These are phyloP conservation scores for Agrochola litura DNA, from an alignment of 2,888 invertebrate genomes.

Conservation along the genomic window DNA sequence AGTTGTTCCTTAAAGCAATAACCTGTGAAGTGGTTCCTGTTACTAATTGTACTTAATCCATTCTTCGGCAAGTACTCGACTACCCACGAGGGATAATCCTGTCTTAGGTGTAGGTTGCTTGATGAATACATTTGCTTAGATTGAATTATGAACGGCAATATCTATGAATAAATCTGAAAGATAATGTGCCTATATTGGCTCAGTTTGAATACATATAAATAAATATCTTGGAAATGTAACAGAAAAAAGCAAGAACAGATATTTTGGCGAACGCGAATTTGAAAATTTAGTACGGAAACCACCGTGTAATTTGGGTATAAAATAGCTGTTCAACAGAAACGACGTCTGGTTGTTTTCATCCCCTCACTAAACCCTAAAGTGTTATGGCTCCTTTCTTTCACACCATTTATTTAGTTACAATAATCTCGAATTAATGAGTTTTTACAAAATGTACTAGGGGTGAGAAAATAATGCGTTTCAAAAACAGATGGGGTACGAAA, in stretches of 20 bases:
- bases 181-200: constrained; percentile 34
- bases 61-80: constrained; percentile 63
- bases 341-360: constrained; percentile 14
- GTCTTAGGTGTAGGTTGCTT: constrained; percentile 54
- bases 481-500: constrained; percentile 35
- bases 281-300: background rate
- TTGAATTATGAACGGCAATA: constrained; percentile 48
- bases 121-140: constrained; percentile 51
- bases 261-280: background rate
- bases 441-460: constrained; percentile 24
- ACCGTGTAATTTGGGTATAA: background rate
- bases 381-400: constrained; percentile 18
- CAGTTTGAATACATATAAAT: constrained; percentile 28
- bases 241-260: background rate
- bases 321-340: background rate
- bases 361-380: constrained; percentile 15
- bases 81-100: constrained; percentile 60
- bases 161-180: constrained; percentile 50
- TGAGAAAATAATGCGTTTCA: constrained; percentile 27
- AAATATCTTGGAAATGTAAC: constrained; percentile 3
- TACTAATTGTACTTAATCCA: constrained; percentile 79
- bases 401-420: constrained; percentile 38
- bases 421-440: constrained; percentile 39
- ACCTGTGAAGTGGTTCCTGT: constrained; percentile 74
- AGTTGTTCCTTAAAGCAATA: constrained; percentile 74